Evolutionary conservation across 2,797 vertebrate species (phyloP), one percentile per base, ranked within the genome.

Genomic region (Tamandua tetradactyla): DNA sequence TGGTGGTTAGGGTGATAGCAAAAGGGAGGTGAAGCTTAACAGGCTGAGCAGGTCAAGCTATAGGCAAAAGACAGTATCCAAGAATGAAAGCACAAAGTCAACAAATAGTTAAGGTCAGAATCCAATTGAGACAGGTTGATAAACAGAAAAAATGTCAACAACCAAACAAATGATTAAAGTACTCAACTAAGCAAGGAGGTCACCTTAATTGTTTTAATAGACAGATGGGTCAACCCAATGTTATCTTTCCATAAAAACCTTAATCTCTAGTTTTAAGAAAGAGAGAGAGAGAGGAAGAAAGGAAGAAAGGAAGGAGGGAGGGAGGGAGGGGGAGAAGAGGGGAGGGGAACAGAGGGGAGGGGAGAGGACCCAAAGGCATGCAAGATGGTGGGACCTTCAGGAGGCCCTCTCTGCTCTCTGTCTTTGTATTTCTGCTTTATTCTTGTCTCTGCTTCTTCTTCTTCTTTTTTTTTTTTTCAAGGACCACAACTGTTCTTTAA

Each of bases 91-190:
- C 68, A 71, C 61, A 87, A 76, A 72, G 82, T 55, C 32, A 40
- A 20, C 8, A 7, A 81, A 47, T 1, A 66, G 69, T 44, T 80
- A 85, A 89, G 78, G 66, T 95, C 86, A 95, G 23, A 88, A 80
- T 75, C 22, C 94, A 92, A 20, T 52, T 88, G 76, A 96, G 80
- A 49, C 37, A 96, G 75, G 25, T 71, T 4, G 5, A 91, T 94
- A 96, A 97, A n/a, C 64, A 86, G 93, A 96, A 91, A n/a, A 71
- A 72, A 72, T 82, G 47, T 75, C 62, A 79, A 61, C 62, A 49
- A 8, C 59, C 35, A 75, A 30, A 84, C 6, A 27, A 14, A 89
- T 11, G n/a, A 64, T 25, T 44, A 8, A 68, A 71, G 8, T 35
- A 20, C 8, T 42, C 32, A 47, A 9, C 42, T 12, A 35, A 64